A percentile compares a stretch with the other conserved stretches of the same genome.
Evolutionary conservation across 2,888 invertebrate genomes (phyloP).

Genomic region (Brachyopa scutellaris): DNA sequence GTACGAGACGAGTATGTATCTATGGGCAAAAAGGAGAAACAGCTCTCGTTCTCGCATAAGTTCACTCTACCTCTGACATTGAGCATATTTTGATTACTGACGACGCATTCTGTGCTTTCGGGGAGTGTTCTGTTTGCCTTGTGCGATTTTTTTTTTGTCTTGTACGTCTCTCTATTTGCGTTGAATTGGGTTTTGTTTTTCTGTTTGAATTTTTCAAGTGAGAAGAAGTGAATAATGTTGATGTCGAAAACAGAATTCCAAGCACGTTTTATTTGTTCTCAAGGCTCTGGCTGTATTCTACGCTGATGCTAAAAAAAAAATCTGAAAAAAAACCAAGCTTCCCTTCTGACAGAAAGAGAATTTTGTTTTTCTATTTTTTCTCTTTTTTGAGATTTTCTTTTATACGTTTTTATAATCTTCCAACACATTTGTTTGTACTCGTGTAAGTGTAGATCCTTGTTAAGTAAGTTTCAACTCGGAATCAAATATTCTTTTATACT

Average conservation of each 20-base stretch:
- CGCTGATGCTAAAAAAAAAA: too few species aligned
- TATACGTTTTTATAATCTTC: neutral
- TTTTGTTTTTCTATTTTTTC: neutral
- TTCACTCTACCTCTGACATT: slow-evolving; percentile 46
- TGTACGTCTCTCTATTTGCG: slow-evolving; percentile 5
- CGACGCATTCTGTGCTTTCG: slow-evolving; percentile 22
- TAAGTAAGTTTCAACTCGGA: too few species aligned
- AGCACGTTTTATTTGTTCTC: slow-evolving; percentile 57
- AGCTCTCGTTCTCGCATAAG: neutral
- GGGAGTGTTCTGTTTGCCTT: slow-evolving; percentile 60
- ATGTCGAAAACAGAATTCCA: slow-evolving; percentile 59
- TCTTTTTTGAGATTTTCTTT: neutral
- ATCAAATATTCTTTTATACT: too few species aligned
- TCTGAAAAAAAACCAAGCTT: neutral
- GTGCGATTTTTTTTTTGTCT: slow-evolving; percentile 34
- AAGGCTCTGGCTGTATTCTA: slow-evolving; percentile 37
- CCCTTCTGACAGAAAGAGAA: neutral
- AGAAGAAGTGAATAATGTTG: slow-evolving; percentile 60
- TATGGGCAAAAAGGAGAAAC: too few species aligned
- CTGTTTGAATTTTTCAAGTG: neutral
- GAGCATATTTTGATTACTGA: slow-evolving; percentile 44
- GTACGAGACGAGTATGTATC: too few species aligned
- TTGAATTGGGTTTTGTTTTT: slow-evolving; percentile 7
- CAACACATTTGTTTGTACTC: neutral
- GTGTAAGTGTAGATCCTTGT: neutral